A percentile compares a stretch with the other conserved stretches of the same genome.
Evolutionary conservation across 2,888 invertebrate species (phyloP).

Genomic region (Muscina levida): DNA sequence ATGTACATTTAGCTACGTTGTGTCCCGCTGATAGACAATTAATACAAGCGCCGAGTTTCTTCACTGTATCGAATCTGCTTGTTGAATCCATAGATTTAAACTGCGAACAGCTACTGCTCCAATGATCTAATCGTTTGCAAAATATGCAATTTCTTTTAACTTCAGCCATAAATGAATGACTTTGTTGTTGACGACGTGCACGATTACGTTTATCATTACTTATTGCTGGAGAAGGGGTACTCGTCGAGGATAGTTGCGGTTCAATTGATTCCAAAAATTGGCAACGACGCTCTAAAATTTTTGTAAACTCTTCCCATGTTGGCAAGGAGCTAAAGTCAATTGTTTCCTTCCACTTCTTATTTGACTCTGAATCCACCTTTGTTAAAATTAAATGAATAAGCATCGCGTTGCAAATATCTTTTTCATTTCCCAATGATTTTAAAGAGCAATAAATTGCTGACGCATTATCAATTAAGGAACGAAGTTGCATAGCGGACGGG

Average conservation of each 20-base stretch:
- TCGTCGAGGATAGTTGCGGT: too few relatives aligned
- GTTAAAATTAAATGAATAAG: too few relatives aligned
- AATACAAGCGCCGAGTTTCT: constrained; percentile 34
- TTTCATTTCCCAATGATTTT: neutral
- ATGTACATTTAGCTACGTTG: too few relatives aligned
- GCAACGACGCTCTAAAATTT: too few relatives aligned
- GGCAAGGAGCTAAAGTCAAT: neutral
- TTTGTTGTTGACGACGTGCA: too few relatives aligned
- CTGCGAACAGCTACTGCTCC: constrained; percentile 3
- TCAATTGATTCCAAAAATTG: too few relatives aligned
- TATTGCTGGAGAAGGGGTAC: too few relatives aligned
- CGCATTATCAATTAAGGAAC: neutral
- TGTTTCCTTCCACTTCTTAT: neutral
- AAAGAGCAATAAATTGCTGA: neutral
- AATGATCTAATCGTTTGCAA: constrained; percentile 40
- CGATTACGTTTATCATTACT: too few relatives aligned
- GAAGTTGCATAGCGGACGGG: constrained; percentile 4
- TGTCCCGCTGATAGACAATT: constrained; percentile 26
- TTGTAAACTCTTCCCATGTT: too few relatives aligned
- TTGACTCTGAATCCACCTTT: too few relatives aligned
- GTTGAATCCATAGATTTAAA: too few relatives aligned
- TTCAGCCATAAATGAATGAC: constrained; percentile 3
- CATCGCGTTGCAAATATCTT: neutral
- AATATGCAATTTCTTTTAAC: constrained; percentile 28
- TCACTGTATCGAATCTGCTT: constrained; percentile 31